These are phyloP conservation scores for Ochlodes sylvanus DNA, from an alignment of 2,888 invertebrate species.

Conservation along the genomic window DNA sequence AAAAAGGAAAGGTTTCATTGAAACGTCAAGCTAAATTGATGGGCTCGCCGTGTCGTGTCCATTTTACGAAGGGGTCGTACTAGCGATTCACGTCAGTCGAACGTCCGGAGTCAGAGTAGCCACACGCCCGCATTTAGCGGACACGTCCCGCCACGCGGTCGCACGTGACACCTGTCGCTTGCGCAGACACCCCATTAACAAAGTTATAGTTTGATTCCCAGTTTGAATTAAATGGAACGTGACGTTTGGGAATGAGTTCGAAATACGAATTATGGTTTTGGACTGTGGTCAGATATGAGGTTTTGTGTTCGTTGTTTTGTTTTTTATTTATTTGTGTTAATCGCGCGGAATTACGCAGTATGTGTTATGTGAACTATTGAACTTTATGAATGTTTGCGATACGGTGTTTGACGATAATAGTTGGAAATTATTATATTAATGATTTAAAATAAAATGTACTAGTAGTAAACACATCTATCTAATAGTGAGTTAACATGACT, in stretches of 20 bases:
- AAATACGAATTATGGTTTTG: slow-evolving; percentile 23
- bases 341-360: neutral
- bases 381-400: neutral
- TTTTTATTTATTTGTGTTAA: slow-evolving; percentile 29
- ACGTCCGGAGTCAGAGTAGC: slow-evolving; percentile 76
- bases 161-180: slow-evolving; percentile 61
- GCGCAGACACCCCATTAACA: slow-evolving; percentile 46
- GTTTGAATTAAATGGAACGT: slow-evolving; percentile 37
- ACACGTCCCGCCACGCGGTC: slow-evolving; percentile 66
- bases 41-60: slow-evolving; percentile 76
- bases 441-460: no score
- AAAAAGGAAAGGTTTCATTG: slow-evolving; percentile 78
- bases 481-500: neutral
- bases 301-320: slow-evolving; percentile 19
- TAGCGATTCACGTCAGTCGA: slow-evolving; percentile 73
- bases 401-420: neutral
- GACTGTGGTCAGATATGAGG: neutral
- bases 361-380: slow-evolving; percentile 7
- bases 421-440: neutral
- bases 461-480: no score
- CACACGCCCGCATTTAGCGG: slow-evolving; percentile 74
- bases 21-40: slow-evolving; percentile 82
- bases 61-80: slow-evolving; percentile 75
- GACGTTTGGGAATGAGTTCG: slow-evolving; percentile 22
- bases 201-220: slow-evolving; percentile 35